Evolutionary conservation across 2,888 invertebrate genomes (phyloP), one percentile per base, ranked within the genome.

Genomic region (Pyralis farinalis): DNA sequence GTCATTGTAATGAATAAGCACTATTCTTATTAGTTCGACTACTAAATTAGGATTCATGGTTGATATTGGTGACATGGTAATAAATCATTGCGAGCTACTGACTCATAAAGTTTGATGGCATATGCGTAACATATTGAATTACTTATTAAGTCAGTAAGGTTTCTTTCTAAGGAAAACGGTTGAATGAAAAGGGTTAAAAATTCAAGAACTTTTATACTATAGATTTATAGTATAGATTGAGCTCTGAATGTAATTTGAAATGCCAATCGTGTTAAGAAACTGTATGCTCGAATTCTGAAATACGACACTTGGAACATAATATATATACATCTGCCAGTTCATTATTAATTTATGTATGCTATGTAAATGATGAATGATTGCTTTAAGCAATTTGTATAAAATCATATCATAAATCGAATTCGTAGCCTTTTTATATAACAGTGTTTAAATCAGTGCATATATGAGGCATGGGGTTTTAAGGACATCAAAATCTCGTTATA

Each of bases 101-200:
- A 56, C 37, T 62, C 60, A 60, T 47, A 51, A 46, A 41, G 38
- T 49, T 35, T 25, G 27, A 27, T 38, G 38, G 39, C 50, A 47
- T 44, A 35, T 46, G 46, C 27, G 42, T 12, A 28, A 40, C 37
- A 43, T 54, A 51, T 46, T 55, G 49, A 51, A 57, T 56, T 59
- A 63, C 62, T 46, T 35, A 53, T 55, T 51, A 53, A 43, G 47
- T 47, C 45, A 43, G 40, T 28, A n/a, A 35, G 34, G 58, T 58
- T 51, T 55, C 54, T 53, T 44, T 62, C 55, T 53, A 40, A 20
- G 44, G 47, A 44, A 31, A 12, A 12, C 16, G 27, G n/a, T 1
- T 12, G 12, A 29, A 29, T 20, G 21, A 37, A 31, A 31, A 31
- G 22, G 37, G 37, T 30, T 37, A 2, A 16, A 8, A 21, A 9